Conservation (phyloP, 1,140 invertebrate genomes). For the Platyscapa corneri region DNA sequence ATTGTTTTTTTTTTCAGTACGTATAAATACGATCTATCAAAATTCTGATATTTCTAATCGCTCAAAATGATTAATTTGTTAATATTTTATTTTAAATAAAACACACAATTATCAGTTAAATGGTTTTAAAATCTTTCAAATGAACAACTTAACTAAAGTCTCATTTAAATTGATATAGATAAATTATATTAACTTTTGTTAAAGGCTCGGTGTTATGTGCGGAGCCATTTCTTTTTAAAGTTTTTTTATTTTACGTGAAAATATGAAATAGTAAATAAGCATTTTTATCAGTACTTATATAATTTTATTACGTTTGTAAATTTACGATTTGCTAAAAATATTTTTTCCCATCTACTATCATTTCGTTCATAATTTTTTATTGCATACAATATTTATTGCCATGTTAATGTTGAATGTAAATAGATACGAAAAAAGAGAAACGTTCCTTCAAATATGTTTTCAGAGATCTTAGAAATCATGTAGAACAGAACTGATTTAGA, state of each 20-base stretch:
- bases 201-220: not conserved
- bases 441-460: slow-evolving; percentile 50
- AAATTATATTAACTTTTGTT: slow-evolving; percentile 21
- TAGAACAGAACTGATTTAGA: slow-evolving; percentile 52
- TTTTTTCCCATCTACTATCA: slow-evolving; percentile 26
- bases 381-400: slow-evolving; percentile 45
- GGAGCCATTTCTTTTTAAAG: slow-evolving; percentile 16
- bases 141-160: not conserved
- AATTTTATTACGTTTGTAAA: slow-evolving; percentile 18
- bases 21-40: not conserved
- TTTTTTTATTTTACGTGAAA: not conserved
- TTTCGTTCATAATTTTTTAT: slow-evolving; percentile 31
- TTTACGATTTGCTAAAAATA: not conserved
- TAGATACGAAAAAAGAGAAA: slow-evolving; percentile 48
- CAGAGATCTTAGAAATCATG: slow-evolving; percentile 36
- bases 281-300: slow-evolving; percentile 32
- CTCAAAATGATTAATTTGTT: not conserved
- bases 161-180: not conserved
- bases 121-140: not conserved
- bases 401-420: slow-evolving; percentile 51
- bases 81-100: slow-evolving; percentile 21
- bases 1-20: not conserved
- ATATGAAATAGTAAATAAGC: slow-evolving; percentile 1
- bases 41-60: not conserved
- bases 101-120: not conserved